These are phyloP conservation scores for Parapsyche elsis DNA, from an alignment of 1,140 invertebrate genomes.

Conservation along the genomic window DNA sequence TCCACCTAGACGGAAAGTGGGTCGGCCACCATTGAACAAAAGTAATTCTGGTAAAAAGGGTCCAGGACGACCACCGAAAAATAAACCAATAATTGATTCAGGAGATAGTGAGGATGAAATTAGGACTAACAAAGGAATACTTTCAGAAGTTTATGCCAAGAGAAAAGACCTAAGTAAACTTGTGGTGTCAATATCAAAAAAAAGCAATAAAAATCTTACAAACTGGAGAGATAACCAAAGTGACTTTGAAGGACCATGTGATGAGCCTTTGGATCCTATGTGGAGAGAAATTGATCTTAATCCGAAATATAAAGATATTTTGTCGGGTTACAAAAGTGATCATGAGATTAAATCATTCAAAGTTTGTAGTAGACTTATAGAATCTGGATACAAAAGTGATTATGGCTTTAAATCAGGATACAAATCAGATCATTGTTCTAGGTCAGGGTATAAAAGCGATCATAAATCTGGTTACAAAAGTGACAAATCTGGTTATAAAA, in stretches of 20 bases:
- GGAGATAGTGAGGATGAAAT: constrained; percentile 63
- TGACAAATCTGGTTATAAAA: constrained; percentile 70
- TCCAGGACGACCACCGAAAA: constrained; percentile 67
- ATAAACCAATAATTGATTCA: constrained; percentile 65
- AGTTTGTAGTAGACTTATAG: constrained; percentile 70
- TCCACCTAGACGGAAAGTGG: constrained; percentile 78
- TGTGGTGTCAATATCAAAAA: constrained; percentile 62
- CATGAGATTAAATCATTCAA: constrained; percentile 68
- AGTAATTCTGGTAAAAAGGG: constrained; percentile 62
- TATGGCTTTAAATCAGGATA: constrained; percentile 68
- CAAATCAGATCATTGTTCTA: constrained; percentile 66
- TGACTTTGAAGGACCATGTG: constrained; percentile 65
- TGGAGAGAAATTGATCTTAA: constrained; percentile 74
- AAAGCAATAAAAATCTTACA: constrained; percentile 59
- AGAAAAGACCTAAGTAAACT: constrained; percentile 66
- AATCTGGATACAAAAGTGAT: constrained; percentile 71
- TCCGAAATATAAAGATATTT: constrained; percentile 70
- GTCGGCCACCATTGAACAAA: constrained; percentile 68
- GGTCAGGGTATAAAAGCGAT: constrained; percentile 71
- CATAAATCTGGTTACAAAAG: constrained; percentile 71
- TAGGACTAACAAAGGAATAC: constrained; percentile 62
- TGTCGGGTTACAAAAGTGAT: constrained; percentile 70
- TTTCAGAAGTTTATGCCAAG: constrained; percentile 66
- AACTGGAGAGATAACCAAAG: constrained; percentile 65
- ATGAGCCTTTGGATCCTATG: constrained; percentile 68